Base-by-base conservation (phyloP, 2,888 invertebrate genomes). In the Cryptocephalus moraei region DNA sequence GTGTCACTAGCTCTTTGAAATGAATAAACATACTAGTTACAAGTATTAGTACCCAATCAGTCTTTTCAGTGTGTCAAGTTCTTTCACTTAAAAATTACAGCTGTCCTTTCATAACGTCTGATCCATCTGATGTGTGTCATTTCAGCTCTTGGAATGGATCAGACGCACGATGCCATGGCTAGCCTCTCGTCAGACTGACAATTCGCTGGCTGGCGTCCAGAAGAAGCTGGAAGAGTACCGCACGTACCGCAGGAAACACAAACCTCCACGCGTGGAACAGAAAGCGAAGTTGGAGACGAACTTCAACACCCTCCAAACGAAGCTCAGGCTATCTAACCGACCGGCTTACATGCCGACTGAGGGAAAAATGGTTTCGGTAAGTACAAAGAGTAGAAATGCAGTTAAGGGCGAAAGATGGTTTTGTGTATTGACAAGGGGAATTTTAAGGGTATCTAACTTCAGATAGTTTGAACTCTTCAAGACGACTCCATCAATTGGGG, bases 311-410 rank as follows among this genome's bases (percentile, higher is more conserved):
- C 79, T 99, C 64, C 99, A 99, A 76, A 99, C 99, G 54, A 94
- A 97, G 69, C 79, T 99, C 66, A 86, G 99, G 66, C 80, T 99
- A 60, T 94, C 93, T 69, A 99, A 99, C 77, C 82, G 99, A 66
- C 99, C 99, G 47, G 97, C 99, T 34, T 99, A 97, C 73, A 87
- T 99, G 86, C 99, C 99, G 58, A 94, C 94, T 50, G 97, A 99
- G 75, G 99, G 99, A 65, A 99, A 97, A 76, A 92, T 95, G 84
- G 93, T 99, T 57, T 91, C 92, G 62, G 87, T 88, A 73, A 76
- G 84, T 81, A 50, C 34, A 38, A 8, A 6, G 22, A 22, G 22
- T 22, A 22, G 6, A 22, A 22, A 22, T 22, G 22, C 22, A n/a
- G n/a, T n/a, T n/a, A n/a, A n/a, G n/a, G n/a, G n/a, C n/a, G n/a